phyloP scores from a whole-genome alignment of 2,113 vertebrate species.

The Strix uralensis region DNA sequence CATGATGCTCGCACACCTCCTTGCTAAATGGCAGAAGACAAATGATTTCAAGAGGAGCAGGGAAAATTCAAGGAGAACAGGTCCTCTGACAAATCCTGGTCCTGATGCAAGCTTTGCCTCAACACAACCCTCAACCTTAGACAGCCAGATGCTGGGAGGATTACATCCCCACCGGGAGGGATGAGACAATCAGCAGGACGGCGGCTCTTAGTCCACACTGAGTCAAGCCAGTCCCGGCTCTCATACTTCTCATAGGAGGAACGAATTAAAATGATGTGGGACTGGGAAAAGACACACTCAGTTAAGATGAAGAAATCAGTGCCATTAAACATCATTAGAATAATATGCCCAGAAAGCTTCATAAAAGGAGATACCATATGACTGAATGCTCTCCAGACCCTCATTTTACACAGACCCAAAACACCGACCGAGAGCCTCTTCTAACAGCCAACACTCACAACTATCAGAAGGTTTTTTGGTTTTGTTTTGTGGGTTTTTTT shows the following conservation, averaged over 20 bases:
- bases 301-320: constrained; percentile 48
- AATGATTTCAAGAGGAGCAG: background rate
- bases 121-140: background rate
- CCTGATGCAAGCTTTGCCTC: background rate
- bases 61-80: background rate
- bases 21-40: background rate
- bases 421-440: background rate
- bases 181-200: background rate
- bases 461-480: background rate
- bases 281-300: constrained; percentile 15
- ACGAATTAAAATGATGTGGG: background rate
- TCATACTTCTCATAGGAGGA: background rate
- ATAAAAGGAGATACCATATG: constrained; percentile 28
- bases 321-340: constrained; percentile 44
- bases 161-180: background rate
- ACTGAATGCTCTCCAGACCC: constrained; percentile 46
- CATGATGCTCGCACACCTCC: background rate
- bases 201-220: background rate
- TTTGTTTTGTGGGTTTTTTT: background rate
- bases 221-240: background rate
- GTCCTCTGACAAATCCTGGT: background rate
- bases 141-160: background rate
- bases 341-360: constrained; percentile 48
- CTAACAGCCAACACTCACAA: background rate
- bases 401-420: constrained; percentile 24